Evolutionary conservation across 2,797 vertebrate genomes (phyloP).

Genomic region (Thaleichthys pacificus): DNA sequence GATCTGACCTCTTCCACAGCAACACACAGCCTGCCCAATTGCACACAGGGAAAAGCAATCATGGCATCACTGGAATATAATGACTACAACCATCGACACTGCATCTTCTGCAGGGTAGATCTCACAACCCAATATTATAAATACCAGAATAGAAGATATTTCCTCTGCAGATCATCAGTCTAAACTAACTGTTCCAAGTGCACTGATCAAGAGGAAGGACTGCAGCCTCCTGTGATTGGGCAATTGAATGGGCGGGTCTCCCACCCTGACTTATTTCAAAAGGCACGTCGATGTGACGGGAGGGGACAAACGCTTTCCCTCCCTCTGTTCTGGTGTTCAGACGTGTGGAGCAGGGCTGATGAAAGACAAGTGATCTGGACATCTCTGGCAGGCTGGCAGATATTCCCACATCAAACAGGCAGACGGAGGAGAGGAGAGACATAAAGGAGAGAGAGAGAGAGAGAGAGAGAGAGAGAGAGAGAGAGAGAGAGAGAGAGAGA

Average conservation of each 20-base stretch:
- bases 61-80: neutral
- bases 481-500: slow-evolving; percentile 30
- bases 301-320: slow-evolving; percentile 22
- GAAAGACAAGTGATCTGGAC: slow-evolving; percentile 39
- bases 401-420: slow-evolving; percentile 46
- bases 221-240: neutral
- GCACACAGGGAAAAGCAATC: neutral
- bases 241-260: too few relatives aligned
- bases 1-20: neutral
- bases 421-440: slow-evolving; percentile 8
- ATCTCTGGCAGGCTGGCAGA: slow-evolving; percentile 47
- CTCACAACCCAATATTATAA: too few relatives aligned
- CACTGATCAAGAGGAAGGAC: neutral
- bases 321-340: slow-evolving; percentile 5
- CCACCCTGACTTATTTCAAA: too few relatives aligned
- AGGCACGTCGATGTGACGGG: slow-evolving; percentile 5
- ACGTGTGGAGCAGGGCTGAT: slow-evolving; percentile 26
- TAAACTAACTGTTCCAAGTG: too few relatives aligned
- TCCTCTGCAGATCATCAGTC: too few relatives aligned
- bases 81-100: too few relatives aligned
- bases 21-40: neutral
- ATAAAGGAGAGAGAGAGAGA: neutral
- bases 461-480: slow-evolving; percentile 28
- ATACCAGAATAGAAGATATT: too few relatives aligned
- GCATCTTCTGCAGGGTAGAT: too few relatives aligned